Evolutionary conservation across 2,797 vertebrate genomes (phyloP).

Genomic region (Helicolenus hilgendorfi): DNA sequence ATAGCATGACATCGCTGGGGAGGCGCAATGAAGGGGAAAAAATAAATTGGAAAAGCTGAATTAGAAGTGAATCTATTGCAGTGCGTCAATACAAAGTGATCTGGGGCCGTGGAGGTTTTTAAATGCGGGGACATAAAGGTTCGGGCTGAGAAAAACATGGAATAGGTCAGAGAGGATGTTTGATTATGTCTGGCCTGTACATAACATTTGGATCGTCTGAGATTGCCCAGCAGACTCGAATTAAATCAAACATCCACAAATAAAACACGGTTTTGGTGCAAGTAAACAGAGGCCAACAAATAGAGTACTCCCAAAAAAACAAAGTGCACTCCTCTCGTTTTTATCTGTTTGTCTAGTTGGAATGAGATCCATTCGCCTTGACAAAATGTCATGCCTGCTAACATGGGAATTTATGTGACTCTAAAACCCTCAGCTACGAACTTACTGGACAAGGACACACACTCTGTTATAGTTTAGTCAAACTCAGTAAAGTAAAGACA

Average conservation of each 20-base stretch:
- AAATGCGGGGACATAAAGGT: not conserved
- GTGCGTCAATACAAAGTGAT: constrained; percentile 40
- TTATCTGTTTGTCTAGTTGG: constrained; percentile 2
- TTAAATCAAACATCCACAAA: constrained; percentile 53
- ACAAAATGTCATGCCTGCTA: constrained; percentile 1
- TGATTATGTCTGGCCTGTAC: constrained; percentile 48
- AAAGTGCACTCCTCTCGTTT: constrained; percentile 16
- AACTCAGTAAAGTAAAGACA: not conserved
- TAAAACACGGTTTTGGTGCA: constrained; percentile 34
- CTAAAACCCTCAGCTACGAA: not conserved
- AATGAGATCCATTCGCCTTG: not conserved
- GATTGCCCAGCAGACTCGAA: constrained; percentile 48
- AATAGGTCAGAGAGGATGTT: constrained; percentile 33
- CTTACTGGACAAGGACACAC: not conserved
- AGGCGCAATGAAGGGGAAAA: not conserved
- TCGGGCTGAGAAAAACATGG: constrained; percentile 12
- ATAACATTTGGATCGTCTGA: constrained; percentile 34
- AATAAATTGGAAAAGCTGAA: constrained; percentile 53
- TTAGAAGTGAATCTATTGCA: constrained; percentile 43
- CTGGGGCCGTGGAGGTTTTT: constrained; percentile 23
- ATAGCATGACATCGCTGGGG: constrained; percentile 3
- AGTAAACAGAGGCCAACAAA: constrained; percentile 38
- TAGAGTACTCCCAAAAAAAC: constrained; percentile 15
- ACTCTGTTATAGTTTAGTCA: not conserved
- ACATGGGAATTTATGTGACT: not conserved